phyloP scores from a whole-genome alignment of 2,113 vertebrate genomes.

The Parus major region DNA sequence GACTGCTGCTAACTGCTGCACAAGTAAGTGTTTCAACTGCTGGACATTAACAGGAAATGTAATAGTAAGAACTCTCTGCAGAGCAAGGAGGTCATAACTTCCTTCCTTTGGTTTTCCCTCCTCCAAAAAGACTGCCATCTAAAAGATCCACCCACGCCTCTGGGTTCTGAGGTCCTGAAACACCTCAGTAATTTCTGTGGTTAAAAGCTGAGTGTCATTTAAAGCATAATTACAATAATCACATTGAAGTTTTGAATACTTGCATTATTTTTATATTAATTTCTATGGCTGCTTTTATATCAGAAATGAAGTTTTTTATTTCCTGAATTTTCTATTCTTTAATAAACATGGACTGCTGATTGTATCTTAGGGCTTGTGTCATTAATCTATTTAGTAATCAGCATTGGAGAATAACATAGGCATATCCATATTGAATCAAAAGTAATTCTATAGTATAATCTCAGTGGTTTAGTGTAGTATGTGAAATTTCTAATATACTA shows the following conservation, averaged over 20 bases:
- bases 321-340: background rate
- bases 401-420: background rate
- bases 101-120: constrained; percentile 61
- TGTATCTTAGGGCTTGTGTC: background rate
- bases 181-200: background rate
- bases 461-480: background rate
- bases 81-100: constrained; percentile 35
- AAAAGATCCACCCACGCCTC: background rate
- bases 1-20: background rate
- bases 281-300: background rate
- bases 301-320: background rate
- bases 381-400: background rate
- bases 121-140: constrained; percentile 27
- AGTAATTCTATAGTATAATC: background rate
- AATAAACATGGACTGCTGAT: background rate
- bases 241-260: background rate
- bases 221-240: background rate
- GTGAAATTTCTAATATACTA: background rate
- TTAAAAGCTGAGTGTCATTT: background rate
- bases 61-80: background rate
- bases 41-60: constrained; percentile 27
- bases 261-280: background rate
- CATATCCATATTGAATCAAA: background rate
- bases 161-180: constrained; percentile 35
- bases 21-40: background rate